Base-by-base conservation (phyloP, 2,797 vertebrate species). In the Crocidura indochinensis region DNA sequence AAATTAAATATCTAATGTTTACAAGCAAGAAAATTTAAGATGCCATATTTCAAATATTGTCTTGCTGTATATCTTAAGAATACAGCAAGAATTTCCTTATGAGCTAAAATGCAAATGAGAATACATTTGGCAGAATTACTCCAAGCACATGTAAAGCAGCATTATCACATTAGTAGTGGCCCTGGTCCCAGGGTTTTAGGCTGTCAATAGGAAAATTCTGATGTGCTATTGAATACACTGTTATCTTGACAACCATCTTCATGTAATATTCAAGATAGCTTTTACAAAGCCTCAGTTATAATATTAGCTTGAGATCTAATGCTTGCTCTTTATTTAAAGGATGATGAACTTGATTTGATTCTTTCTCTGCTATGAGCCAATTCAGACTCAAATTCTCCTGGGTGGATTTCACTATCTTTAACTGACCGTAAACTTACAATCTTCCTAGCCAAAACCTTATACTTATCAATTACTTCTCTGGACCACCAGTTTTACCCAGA, bases 311-410 rank as follows among this genome's bases (percentile, higher is more conserved):
- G 83, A 96, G 89, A 96, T 94, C 90, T 95, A 93, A 94, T 95
- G 62, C 83, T 88, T 95, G 62, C 91, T 96, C 88, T 95, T 96
- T 92, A 95, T 95, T 94, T 96, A 96, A 94, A 92, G 83, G 67
- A 94, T 90, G 73, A 92, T 96, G 91, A 97, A 96, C 96, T 93
- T 96, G 94, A 97, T 96, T 96, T 86, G 95, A 96, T 94, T 81
- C 27, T 96, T 97, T 97, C 53, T 94, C 29, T 19, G 29, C 75
- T 92, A 64, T 83, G 84, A 91, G 86, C 90, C 85, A 84, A 0
- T 65, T 97, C 92, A 91, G 80, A 84, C 46, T 81, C 93, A 8
- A 83, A 83, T 94, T 92, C 77, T 78, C 79, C 76, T 79, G 83
- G 88, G 86, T 19, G 68, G 71, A 79, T 78, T 93, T 91, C 71